Base-by-base conservation (phyloP, 1,140 invertebrate species). In the Sipha flava region DNA sequence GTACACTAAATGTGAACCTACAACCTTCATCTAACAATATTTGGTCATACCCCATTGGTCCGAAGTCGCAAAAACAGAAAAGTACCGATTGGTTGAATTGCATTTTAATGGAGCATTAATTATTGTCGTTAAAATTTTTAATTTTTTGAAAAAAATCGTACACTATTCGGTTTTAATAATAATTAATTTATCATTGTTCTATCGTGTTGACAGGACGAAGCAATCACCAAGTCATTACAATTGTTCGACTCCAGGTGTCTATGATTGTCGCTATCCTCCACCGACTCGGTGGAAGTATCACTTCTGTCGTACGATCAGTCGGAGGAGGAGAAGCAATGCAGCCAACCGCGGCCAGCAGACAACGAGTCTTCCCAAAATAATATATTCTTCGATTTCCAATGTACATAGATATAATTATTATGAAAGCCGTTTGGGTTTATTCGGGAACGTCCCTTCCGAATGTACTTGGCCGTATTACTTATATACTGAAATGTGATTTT, bases 231-330 rank as follows among this genome's bases (percentile, higher is more conserved):
- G 6, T 77, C 73, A 26, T 77, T 77, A 43, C 73, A 77, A 59
- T 21, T 77, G 21, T 77, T 77, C 9, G 73, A 77, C 34, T 77
- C 73, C n/a, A 54, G 52, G 9, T 77, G 5, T 16, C 73, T 77
- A 18, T 77, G 73, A 77, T 77, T 77, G 21, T 77, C 73, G 73
- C 73, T 77, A 59, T 77, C 73, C 73, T 77, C 73, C 73, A 23
- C 21, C 52, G 49, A 57, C 29, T 77, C 73, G 1, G 23, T 77
- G 34, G 73, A 77, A 77, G 34, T 77, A 57, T 77, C 73, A 59
- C 73, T 77, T 54, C 49, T 77, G 14, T 75, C 72, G 9, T 75
- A 31, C 12, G 72, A 57, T 37, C 72, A 73, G 29, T 37, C 49
- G 34, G 26, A 31, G 73, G 73, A 37, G 73, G 73, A 77, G 73